Percentiles rank a stretch among this genome's conserved stretches.
phyloP scores from a whole-genome alignment of 2,797 vertebrate species.

The Argya squamiceps region DNA sequence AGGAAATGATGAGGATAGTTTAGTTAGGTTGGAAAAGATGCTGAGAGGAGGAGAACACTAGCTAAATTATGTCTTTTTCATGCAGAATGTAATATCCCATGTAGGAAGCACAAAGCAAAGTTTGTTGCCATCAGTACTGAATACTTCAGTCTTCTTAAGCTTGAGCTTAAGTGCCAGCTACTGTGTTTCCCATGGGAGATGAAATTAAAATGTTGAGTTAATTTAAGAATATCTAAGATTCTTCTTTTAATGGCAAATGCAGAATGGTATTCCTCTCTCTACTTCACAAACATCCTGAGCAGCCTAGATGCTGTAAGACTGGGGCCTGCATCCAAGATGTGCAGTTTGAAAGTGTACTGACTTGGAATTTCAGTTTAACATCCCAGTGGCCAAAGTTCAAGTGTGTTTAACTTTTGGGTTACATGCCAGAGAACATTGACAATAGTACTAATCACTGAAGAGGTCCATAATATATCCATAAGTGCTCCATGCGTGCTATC shows the following conservation, averaged over 20 bases:
- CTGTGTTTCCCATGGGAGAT: background rate
- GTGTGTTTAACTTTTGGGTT: background rate
- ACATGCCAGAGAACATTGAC: background rate
- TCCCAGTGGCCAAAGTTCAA: background rate
- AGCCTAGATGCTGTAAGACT: background rate
- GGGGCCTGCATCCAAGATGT: background rate
- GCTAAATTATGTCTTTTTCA: background rate
- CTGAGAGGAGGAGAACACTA: background rate
- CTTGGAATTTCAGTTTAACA: background rate
- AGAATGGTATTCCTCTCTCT: background rate
- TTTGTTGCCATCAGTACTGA: background rate
- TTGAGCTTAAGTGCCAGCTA: background rate
- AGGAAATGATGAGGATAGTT: background rate
- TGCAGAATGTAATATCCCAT: background rate
- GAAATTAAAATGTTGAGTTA: background rate
- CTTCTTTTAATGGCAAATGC: background rate
- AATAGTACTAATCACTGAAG: background rate
- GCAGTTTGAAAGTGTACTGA: background rate
- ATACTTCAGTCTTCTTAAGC: background rate
- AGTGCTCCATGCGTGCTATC: background rate
- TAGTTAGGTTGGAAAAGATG: background rate
- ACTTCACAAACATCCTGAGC: background rate
- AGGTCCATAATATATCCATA: fast-evolving
- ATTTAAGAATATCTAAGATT: background rate
- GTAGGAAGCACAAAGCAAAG: background rate